Percentiles rank a stretch among this genome's conserved stretches.
phyloP scores from a whole-genome alignment of 35 echinoderm and acorn worm genomes.

The Diadema setosum region DNA sequence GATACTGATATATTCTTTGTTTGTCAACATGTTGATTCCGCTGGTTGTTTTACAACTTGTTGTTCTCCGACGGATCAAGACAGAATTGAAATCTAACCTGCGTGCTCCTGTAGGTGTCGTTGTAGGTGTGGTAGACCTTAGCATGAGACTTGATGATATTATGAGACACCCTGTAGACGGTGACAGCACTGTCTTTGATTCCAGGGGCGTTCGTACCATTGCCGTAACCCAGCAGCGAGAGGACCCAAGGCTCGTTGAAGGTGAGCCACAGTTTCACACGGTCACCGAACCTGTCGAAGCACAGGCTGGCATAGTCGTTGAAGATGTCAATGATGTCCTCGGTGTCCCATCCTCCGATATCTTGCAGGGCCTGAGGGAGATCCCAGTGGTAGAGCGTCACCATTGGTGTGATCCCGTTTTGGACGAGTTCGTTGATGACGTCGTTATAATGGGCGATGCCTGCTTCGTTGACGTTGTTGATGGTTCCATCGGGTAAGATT shows the following conservation, averaged over 20 bases:
- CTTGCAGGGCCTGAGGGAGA: constrained; percentile 67
- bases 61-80: no score
- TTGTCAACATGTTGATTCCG: no score
- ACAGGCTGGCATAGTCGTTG: constrained; percentile 68
- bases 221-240: constrained; percentile 83
- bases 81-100: no score
- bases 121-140: constrained; percentile 51
- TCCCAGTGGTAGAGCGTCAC: constrained; percentile 95
- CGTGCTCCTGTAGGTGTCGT: constrained; percentile 21
- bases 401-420: constrained; percentile 55
- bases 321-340: constrained; percentile 52
- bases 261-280: constrained; percentile 86
- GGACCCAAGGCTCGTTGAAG: constrained; percentile 94
- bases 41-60: no score
- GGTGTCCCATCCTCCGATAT: constrained; percentile 65
- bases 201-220: constrained; percentile 63
- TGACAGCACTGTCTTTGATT: constrained; percentile 12
- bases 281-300: constrained; percentile 67
- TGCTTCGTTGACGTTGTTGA: constrained; percentile 41
- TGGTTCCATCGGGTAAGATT: constrained; percentile 68
- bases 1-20: no score
- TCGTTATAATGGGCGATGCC: constrained; percentile 73
- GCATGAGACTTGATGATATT: constrained; percentile 83
- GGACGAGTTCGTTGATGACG: constrained; percentile 61
- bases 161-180: constrained; percentile 59